phyloP scores from a whole-genome alignment of 1,140 invertebrate species.

The Lucilia cuprina region DNA sequence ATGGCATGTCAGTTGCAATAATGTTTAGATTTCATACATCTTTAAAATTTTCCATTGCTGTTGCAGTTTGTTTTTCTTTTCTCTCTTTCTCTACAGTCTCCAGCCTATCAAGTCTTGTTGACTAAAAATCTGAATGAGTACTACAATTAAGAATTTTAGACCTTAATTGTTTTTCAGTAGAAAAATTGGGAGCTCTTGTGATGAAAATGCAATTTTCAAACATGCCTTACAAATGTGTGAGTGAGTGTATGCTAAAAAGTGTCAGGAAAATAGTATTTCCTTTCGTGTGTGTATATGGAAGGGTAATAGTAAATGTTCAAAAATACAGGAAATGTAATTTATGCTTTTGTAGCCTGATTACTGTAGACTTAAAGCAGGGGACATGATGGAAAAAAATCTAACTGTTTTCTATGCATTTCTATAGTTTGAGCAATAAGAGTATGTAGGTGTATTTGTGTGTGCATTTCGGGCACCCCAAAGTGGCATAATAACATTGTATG shows the following conservation, averaged over 20 bases:
- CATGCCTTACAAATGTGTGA: background rate
- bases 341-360: slow-evolving; percentile 8
- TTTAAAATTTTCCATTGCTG: slow-evolving; percentile 8
- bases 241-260: background rate
- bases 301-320: no score
- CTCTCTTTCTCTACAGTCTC: background rate
- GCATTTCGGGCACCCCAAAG: background rate
- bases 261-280: slow-evolving; percentile 8
- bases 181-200: background rate
- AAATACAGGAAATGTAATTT: background rate
- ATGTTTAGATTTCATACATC: slow-evolving; percentile 32
- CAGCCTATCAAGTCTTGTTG: background rate
- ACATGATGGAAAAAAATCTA: background rate
- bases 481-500: slow-evolving; percentile 31
- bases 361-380: background rate
- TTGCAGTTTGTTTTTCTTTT: background rate
- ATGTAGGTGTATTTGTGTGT: background rate
- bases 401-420: background rate
- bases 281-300: background rate
- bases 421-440: background rate
- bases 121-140: slow-evolving; percentile 10
- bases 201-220: slow-evolving; percentile 18
- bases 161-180: slow-evolving; percentile 15
- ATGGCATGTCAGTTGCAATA: slow-evolving; percentile 27
- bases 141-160: slow-evolving; percentile 31